Evolutionary conservation across 2,888 invertebrate genomes (phyloP).

Genomic region (Campopleginae sp.): DNA sequence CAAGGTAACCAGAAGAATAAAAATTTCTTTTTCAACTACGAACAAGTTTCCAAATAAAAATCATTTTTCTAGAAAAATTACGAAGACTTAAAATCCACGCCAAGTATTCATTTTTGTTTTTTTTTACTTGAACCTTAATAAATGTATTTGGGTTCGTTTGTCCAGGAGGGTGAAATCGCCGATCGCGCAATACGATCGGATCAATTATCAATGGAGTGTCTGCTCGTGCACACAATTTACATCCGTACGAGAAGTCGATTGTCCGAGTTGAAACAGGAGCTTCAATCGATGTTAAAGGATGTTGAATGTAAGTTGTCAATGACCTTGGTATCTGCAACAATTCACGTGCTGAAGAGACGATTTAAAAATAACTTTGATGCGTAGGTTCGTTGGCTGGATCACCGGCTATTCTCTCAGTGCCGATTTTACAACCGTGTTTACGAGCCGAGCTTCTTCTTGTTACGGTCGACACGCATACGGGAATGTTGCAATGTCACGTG

Average conservation of each 20-base stretch:
- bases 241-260: conserved; percentile 94
- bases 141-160: conserved; percentile 34
- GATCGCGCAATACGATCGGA: conserved; percentile 94
- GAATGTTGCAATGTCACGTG: conserved; percentile 95
- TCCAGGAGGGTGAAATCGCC: conserved; percentile 88
- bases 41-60: conserved; percentile 65
- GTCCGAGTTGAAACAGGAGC: conserved; percentile 91
- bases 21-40: too few species aligned
- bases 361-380: not conserved
- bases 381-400: conserved; percentile 94
- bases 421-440: conserved; percentile 94
- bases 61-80: not conserved
- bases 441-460: conserved; percentile 96
- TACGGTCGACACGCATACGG: conserved; percentile 97
- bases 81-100: not conserved
- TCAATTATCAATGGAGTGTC: conserved; percentile 96
- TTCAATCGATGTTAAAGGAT: conserved; percentile 89
- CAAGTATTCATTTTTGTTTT: not conserved
- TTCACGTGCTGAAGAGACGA: not conserved
- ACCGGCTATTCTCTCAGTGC: conserved; percentile 96
- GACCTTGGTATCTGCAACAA: not conserved
- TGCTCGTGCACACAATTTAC: conserved; percentile 97
- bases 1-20: conserved; percentile 85
- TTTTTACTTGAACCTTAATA: not conserved
- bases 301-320: conserved; percentile 87